phyloP scores from a whole-genome alignment of 2,797 vertebrate species.

The Anguilla megastoma region DNA sequence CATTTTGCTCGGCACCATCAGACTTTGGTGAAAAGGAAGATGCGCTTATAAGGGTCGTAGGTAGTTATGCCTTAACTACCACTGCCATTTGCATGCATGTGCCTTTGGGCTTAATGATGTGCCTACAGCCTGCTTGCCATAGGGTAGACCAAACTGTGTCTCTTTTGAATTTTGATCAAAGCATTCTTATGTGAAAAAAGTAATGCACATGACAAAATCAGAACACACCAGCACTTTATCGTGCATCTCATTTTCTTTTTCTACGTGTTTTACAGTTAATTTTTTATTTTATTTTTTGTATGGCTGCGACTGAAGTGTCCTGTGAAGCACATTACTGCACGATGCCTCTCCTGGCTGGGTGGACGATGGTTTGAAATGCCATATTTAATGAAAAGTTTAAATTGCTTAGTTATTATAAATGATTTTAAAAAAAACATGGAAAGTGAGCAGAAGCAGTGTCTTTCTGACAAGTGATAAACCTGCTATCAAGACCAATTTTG shows the following conservation, averaged over 20 bases:
- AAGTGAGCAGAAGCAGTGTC: not conserved
- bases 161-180: constrained; percentile 7
- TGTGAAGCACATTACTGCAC: not conserved
- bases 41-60: not conserved
- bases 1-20: not conserved
- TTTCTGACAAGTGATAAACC: not conserved
- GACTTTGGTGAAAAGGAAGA: not conserved
- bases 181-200: constrained; percentile 15
- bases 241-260: not conserved
- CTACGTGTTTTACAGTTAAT: not conserved
- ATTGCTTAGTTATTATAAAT: not conserved
- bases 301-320: not conserved
- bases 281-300: not conserved
- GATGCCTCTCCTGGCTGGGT: not conserved
- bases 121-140: not conserved
- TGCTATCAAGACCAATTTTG: not conserved
- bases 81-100: not conserved
- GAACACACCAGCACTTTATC: not conserved
- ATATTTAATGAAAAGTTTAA: not conserved
- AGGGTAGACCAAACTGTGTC: not conserved
- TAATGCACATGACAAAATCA: not conserved
- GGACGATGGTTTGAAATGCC: not conserved
- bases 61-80: not conserved
- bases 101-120: not conserved
- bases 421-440: not conserved